A percentile compares a stretch with the other conserved stretches of the same genome.
These are phyloP conservation scores for Nasua narica DNA, from an alignment of 2,797 vertebrate genomes.

Conservation along the genomic window DNA sequence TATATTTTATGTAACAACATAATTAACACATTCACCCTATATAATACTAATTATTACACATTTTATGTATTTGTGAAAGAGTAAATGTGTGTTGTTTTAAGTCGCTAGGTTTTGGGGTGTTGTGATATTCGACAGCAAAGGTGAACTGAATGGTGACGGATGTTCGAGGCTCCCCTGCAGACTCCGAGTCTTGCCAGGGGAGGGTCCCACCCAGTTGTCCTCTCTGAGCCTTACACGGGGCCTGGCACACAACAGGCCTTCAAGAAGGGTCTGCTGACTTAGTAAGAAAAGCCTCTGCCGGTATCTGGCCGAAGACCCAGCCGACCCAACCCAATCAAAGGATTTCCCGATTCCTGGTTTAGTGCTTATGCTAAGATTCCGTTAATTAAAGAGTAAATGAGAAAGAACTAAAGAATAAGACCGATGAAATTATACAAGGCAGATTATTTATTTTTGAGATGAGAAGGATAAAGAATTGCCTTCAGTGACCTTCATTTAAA, in stretches of 20 bases:
- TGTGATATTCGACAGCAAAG: not conserved
- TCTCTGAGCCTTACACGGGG: accelerated
- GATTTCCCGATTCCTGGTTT: not conserved
- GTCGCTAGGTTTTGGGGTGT: not conserved
- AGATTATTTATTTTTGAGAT: not conserved
- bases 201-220: not conserved
- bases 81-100: not conserved
- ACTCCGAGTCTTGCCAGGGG: too few relatives aligned
- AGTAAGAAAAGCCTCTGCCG: not conserved
- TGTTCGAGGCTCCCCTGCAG: not conserved
- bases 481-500: not conserved
- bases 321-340: too few relatives aligned
- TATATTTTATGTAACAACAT: not conserved
- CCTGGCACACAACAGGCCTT: not conserved
- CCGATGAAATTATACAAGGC: not conserved
- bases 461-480: not conserved
- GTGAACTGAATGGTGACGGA: not conserved
- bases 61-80: not conserved
- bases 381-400: not conserved
- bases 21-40: not conserved
- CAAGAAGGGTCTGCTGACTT: accelerated
- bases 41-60: not conserved
- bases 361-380: not conserved
- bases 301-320: not conserved
- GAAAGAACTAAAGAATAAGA: not conserved